phyloP scores from a whole-genome alignment of 1,140 invertebrate genomes.

The fruit fly (Drosophila melanogaster) region DNA sequence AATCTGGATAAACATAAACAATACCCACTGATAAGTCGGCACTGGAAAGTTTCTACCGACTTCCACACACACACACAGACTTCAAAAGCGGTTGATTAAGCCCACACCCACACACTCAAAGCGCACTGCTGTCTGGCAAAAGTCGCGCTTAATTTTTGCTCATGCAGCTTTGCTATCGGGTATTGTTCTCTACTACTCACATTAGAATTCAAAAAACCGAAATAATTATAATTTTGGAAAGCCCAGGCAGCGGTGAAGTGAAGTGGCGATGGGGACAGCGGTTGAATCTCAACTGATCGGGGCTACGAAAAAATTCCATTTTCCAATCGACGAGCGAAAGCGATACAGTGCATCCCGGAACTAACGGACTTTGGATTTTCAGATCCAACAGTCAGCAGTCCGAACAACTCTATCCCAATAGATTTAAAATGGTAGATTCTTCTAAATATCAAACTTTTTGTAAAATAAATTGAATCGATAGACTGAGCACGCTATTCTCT shows the following conservation, averaged over 20 bases:
- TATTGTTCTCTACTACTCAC: conserved; percentile 25
- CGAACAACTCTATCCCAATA: background rate
- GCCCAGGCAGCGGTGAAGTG: conserved; percentile 30
- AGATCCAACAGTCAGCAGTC: no score
- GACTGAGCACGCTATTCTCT: background rate
- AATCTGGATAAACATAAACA: conserved; percentile 71
- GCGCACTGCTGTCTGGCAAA: background rate
- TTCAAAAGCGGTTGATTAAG: background rate
- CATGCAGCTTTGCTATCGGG: conserved; percentile 4
- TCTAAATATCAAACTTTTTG: background rate
- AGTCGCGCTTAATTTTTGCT: conserved; percentile 27
- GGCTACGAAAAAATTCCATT: conserved; percentile 54
- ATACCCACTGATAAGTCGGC: conserved; percentile 61
- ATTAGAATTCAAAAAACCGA: conserved; percentile 20
- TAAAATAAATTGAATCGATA: background rate
- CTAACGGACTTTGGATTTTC: no score
- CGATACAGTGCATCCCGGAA: conserved; percentile 3
- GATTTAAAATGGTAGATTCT: background rate
- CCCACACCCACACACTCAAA: background rate
- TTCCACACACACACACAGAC: conserved; percentile 10
- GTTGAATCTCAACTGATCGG: conserved; percentile 56
- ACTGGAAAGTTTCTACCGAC: conserved; percentile 36
- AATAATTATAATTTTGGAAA: conserved; percentile 46
- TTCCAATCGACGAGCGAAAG: conserved; percentile 75
- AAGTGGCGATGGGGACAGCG: conserved; percentile 45